These are phyloP conservation scores for Gopherus evgoodei DNA, from an alignment of 2,113 vertebrate species.

Conservation along the genomic window DNA sequence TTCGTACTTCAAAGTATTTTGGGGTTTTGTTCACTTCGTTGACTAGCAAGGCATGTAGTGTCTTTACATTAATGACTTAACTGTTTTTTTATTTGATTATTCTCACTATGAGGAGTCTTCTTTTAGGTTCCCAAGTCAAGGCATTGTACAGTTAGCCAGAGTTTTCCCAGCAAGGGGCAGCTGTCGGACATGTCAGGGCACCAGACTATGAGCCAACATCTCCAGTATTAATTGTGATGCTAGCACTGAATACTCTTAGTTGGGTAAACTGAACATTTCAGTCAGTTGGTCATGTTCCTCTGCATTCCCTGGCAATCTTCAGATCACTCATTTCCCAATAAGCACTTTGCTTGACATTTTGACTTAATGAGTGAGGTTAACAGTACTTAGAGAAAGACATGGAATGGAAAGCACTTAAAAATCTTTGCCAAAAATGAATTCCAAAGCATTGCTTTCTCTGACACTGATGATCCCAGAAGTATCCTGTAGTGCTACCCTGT, in stretches of 20 bases:
- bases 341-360: background rate
- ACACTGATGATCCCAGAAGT: background rate
- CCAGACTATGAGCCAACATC: background rate
- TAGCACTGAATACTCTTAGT: background rate
- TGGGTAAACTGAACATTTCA: background rate
- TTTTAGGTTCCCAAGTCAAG: background rate
- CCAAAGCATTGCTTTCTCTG: background rate
- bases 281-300: background rate
- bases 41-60: background rate
- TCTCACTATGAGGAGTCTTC: background rate
- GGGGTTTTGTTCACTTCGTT: background rate
- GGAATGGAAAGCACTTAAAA: background rate
- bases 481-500: no score
- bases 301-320: background rate
- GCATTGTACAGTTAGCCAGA: background rate
- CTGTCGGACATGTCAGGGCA: background rate
- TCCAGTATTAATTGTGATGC: background rate
- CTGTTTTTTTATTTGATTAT: background rate
- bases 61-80: background rate
- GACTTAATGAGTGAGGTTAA: background rate
- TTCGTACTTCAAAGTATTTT: background rate
- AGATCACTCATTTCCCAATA: background rate
- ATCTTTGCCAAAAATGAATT: background rate
- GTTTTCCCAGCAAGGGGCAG: background rate
- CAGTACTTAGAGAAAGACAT: background rate